These are phyloP conservation scores for Papilio polyxenes DNA, from an alignment of 1,140 invertebrate species.

Conservation along the genomic window DNA sequence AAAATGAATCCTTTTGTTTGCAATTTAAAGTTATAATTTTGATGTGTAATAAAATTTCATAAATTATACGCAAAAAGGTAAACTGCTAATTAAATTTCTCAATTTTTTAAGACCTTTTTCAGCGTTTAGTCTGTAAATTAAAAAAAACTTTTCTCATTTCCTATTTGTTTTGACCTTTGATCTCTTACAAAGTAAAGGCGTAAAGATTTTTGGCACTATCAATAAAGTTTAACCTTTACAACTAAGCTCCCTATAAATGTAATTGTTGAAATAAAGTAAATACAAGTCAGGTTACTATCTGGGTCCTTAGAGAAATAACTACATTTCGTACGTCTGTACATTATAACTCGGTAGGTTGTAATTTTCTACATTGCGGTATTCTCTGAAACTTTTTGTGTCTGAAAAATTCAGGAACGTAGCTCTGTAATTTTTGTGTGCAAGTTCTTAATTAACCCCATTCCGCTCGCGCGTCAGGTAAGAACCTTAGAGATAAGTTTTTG, in stretches of 20 bases:
- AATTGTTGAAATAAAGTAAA: not conserved
- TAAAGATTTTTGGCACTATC: not conserved
- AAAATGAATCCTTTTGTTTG: not conserved
- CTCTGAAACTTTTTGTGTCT: not conserved
- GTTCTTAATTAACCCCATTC: slow-evolving; percentile 15
- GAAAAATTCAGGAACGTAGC: slow-evolving; percentile 4
- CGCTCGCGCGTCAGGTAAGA: not conserved
- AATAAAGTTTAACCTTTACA: not conserved
- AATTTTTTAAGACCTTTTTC: not conserved
- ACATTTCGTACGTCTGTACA: not conserved
- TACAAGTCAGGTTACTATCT: not conserved
- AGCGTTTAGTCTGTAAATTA: not conserved
- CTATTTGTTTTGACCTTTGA: slow-evolving; percentile 4
- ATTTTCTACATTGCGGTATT: slow-evolving; percentile 4
- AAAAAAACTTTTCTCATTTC: slow-evolving; percentile 8
- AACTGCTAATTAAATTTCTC: not conserved
- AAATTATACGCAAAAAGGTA: not conserved
- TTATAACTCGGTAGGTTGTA: not conserved
- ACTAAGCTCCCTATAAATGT: not conserved
- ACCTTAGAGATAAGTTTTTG: not conserved
- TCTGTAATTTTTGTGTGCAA: slow-evolving; percentile 3
- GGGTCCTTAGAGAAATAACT: not conserved
- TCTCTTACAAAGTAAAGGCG: slow-evolving; percentile 1
- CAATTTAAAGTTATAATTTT: not conserved
- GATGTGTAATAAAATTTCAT: not conserved